Conservation (phyloP, 2,113 vertebrate species). For the Etheostoma cragini region DNA sequence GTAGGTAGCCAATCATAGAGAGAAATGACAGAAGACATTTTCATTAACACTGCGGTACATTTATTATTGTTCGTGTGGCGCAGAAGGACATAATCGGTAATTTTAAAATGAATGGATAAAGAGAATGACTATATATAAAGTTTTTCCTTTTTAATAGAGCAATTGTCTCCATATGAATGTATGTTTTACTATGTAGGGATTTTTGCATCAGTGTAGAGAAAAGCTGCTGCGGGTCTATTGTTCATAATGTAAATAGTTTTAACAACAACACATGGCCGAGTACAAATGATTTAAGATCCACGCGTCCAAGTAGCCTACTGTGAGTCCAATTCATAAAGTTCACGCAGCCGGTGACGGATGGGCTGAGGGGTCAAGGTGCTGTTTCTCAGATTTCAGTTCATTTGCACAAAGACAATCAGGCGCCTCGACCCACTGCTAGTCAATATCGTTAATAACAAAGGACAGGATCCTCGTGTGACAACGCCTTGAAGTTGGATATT, state of each 20-base stretch:
- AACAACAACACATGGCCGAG: slow-evolving; percentile 19
- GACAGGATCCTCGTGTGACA: slow-evolving; percentile 89
- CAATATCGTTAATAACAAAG: slow-evolving; percentile 95
- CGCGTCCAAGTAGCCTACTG: slow-evolving; percentile 59
- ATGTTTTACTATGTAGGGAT: background rate
- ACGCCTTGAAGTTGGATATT: slow-evolving; percentile 74
- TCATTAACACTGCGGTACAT: background rate
- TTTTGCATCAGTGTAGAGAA: background rate
- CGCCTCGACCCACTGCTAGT: slow-evolving; percentile 92
- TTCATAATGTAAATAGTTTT: slow-evolving; percentile 18
- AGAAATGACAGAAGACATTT: background rate
- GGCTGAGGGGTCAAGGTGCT: slow-evolving; percentile 91
- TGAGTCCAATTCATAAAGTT: slow-evolving; percentile 62
- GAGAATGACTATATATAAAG: background rate
- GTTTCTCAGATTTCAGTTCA: slow-evolving; percentile 95
- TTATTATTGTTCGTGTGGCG: slow-evolving; percentile 8
- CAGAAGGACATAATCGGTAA: background rate
- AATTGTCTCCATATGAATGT: background rate
- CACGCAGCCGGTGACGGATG: slow-evolving; percentile 70
- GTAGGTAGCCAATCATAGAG: background rate
- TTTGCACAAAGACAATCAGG: slow-evolving; percentile 97
- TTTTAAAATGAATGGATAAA: background rate
- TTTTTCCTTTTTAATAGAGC: background rate
- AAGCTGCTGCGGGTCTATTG: background rate
- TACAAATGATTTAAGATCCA: slow-evolving; percentile 34